Conservation (phyloP, 2,888 invertebrate genomes). For the Clistopyga incitator region DNA sequence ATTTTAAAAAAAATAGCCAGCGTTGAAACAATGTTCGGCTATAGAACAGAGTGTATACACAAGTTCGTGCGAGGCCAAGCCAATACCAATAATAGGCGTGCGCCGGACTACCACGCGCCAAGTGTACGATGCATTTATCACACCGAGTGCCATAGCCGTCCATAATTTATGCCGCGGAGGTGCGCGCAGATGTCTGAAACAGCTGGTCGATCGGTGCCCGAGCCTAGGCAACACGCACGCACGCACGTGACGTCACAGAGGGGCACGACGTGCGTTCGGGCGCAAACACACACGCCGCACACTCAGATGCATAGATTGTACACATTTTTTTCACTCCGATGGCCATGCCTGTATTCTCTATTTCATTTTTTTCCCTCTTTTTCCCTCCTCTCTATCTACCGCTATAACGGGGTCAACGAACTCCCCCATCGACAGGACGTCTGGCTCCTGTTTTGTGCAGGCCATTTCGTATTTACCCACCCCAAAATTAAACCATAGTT, state of each 20-base stretch:
- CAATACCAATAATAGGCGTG: constrained; percentile 60
- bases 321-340: constrained; percentile 71
- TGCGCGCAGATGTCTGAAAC: constrained; percentile 79
- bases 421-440: constrained; percentile 53
- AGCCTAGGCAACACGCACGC: constrained; percentile 67
- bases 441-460: constrained; percentile 42
- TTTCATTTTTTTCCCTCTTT: constrained; percentile 27
- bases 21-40: not conserved
- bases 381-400: constrained; percentile 21
- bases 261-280: constrained; percentile 43
- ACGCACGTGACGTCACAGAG: constrained; percentile 75
- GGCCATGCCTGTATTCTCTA: constrained; percentile 33
- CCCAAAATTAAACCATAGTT: constrained; percentile 24
- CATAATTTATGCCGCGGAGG: constrained; percentile 73
- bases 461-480: constrained; percentile 43
- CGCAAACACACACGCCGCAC: constrained; percentile 37
- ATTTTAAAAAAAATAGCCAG: constrained; percentile 25
- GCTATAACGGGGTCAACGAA: constrained; percentile 59
- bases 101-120: constrained; percentile 40
- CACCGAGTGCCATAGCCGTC: constrained; percentile 61
- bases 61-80: constrained; percentile 54
- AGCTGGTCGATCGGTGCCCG: constrained; percentile 74
- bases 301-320: constrained; percentile 77
- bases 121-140: constrained; percentile 71
- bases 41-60: constrained; percentile 9